Evolutionary conservation across 2,113 vertebrate species (phyloP).

Genomic region (Condylura cristata): DNA sequence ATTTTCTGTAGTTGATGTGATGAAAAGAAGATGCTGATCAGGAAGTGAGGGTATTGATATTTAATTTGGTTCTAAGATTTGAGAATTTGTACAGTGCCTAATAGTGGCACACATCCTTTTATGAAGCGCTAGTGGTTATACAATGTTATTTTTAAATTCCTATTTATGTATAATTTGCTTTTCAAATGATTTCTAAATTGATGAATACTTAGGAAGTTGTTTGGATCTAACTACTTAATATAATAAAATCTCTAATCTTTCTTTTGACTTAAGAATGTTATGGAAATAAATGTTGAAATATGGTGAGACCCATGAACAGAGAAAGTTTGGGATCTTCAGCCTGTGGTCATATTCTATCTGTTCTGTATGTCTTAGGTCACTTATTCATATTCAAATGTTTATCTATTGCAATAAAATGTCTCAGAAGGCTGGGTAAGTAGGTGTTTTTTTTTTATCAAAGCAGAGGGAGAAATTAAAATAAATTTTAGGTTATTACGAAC

Average conservation of each 20-base stretch:
- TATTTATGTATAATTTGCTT: not conserved
- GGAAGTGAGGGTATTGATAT: not conserved
- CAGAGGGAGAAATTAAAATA: constrained; percentile 28
- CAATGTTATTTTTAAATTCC: not conserved
- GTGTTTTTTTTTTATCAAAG: not conserved
- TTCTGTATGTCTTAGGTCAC: not conserved
- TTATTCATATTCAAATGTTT: not conserved
- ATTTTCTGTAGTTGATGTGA: not conserved
- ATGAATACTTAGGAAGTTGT: not conserved
- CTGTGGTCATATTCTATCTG: not conserved
- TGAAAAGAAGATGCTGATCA: not conserved
- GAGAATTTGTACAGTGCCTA: not conserved
- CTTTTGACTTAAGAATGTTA: not conserved
- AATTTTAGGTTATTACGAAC: constrained; percentile 41
- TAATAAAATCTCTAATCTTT: not conserved
- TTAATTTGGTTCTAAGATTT: not conserved
- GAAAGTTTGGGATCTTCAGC: not conserved
- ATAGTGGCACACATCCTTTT: not conserved
- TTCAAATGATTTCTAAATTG: not conserved
- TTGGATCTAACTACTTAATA: not conserved
- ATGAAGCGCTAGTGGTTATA: not conserved
- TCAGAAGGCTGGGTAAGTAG: not conserved
- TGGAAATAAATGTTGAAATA: not conserved
- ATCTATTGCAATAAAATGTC: not conserved
- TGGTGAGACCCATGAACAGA: not conserved